Percentiles rank a stretch among this genome's conserved stretches.
Conservation (phyloP, 2,888 invertebrate species). For the Agonopterix heracliana region DNA sequence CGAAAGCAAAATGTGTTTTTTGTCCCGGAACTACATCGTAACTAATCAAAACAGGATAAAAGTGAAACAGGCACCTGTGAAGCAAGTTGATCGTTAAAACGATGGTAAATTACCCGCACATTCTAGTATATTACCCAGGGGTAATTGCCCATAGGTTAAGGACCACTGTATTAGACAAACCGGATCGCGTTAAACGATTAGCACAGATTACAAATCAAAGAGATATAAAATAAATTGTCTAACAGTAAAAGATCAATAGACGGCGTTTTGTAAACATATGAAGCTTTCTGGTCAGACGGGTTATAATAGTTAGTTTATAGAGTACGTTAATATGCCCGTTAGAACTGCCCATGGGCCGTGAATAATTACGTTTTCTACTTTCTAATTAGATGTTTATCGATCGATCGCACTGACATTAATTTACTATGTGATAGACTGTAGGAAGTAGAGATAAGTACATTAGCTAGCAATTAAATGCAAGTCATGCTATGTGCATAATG, state of each 20-base stretch:
- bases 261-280: background rate
- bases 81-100: too few species aligned
- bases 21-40: too few species aligned
- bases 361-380: constrained; percentile 51
- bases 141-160: background rate
- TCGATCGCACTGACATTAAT: background rate
- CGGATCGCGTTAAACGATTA: too few species aligned
- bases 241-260: too few species aligned
- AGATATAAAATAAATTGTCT: too few species aligned
- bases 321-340: constrained; percentile 13
- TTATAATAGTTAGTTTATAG: background rate
- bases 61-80: too few species aligned
- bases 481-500: background rate
- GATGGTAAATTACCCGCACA: background rate
- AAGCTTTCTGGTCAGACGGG: background rate
- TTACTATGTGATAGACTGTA: too few species aligned
- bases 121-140: background rate
- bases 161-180: background rate
- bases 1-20: too few species aligned
- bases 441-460: background rate
- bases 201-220: too few species aligned
- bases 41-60: too few species aligned
- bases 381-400: constrained; percentile 46
- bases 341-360: constrained; percentile 13
- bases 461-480: background rate